phyloP scores from a whole-genome alignment of 2,888 invertebrate genomes.

The Abrostola triplasia region DNA sequence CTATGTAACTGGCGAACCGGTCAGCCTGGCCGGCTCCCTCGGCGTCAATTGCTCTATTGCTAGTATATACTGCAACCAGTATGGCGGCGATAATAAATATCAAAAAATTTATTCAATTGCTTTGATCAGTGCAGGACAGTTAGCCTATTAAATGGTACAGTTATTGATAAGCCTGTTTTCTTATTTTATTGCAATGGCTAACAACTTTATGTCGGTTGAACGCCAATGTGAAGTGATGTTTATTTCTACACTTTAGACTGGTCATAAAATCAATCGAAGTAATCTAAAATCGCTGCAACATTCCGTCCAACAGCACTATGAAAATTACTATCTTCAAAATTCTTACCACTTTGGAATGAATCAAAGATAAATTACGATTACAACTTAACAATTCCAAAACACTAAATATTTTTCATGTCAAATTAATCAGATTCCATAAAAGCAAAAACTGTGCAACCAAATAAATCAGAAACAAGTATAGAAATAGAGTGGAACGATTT shows the following conservation, averaged over 20 bases:
- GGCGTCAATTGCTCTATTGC: conserved; percentile 73
- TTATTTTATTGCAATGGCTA: conserved; percentile 52
- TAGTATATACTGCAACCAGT: conserved; percentile 59
- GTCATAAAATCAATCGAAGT: conserved; percentile 37
- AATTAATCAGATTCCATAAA: conserved; percentile 44
- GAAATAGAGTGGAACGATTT: conserved; percentile 53
- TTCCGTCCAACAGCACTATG: conserved; percentile 17
- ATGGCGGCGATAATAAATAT: conserved; percentile 50
- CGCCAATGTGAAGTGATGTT: conserved; percentile 44
- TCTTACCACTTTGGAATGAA: conserved; percentile 1
- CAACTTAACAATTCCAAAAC: conserved; percentile 10
- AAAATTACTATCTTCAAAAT: conserved; percentile 18
- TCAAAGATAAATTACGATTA: conserved; percentile 15
- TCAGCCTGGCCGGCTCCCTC: conserved; percentile 65
- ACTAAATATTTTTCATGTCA: conserved; percentile 15
- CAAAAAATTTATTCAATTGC: conserved; percentile 58
- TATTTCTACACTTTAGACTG: conserved; percentile 43
- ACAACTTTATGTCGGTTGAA: conserved; percentile 38
- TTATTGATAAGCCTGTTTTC: conserved; percentile 57
- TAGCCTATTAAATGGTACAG: conserved; percentile 53
- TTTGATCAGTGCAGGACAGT: conserved; percentile 55
- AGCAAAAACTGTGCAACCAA: conserved; percentile 46
- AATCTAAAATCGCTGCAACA: conserved; percentile 37
- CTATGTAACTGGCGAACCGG: conserved; percentile 74
- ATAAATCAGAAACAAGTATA: conserved; percentile 49